These are phyloP conservation scores for Cariama cristata DNA, from an alignment of 2,113 vertebrate species.

Conservation along the genomic window DNA sequence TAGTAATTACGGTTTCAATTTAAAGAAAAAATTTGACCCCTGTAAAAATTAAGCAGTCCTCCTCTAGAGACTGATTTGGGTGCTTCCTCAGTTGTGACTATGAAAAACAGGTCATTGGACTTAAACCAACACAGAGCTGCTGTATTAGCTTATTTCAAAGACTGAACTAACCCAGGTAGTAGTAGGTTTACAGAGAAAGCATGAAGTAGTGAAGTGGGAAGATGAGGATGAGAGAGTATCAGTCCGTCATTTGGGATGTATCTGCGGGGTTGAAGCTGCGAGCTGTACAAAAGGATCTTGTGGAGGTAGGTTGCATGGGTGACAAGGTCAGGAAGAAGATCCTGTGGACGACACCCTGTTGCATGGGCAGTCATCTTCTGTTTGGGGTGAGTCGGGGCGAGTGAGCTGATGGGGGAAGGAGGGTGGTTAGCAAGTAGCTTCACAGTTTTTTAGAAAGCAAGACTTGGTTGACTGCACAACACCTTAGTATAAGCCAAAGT, in stretches of 20 bases:
- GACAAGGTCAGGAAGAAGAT: neutral
- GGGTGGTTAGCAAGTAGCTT: neutral
- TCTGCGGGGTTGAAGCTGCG: neutral
- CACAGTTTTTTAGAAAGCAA: neutral
- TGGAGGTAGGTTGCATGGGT: neutral
- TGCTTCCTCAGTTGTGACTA: fast-evolving
- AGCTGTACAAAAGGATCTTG: neutral
- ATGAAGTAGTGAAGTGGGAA: neutral
- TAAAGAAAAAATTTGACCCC: neutral
- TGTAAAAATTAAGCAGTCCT: neutral
- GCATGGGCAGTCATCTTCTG: neutral
- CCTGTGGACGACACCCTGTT: neutral
- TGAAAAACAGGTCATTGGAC: neutral
- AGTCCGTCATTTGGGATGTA: neutral
- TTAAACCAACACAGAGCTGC: fast-evolving
- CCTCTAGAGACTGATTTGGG: neutral
- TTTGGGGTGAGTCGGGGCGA: neutral
- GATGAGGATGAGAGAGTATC: neutral
- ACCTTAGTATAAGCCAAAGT: fast-evolving
- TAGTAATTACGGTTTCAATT: neutral
- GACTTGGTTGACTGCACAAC: fast-evolving
- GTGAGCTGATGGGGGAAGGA: fast-evolving
- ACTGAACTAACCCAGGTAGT: neutral
- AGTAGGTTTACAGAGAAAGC: neutral
- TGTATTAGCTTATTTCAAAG: neutral